Evolutionary conservation across 2,888 invertebrate genomes (phyloP), one percentile per base, ranked within the genome.

Genomic region (Alviniconcha strummeri): DNA sequence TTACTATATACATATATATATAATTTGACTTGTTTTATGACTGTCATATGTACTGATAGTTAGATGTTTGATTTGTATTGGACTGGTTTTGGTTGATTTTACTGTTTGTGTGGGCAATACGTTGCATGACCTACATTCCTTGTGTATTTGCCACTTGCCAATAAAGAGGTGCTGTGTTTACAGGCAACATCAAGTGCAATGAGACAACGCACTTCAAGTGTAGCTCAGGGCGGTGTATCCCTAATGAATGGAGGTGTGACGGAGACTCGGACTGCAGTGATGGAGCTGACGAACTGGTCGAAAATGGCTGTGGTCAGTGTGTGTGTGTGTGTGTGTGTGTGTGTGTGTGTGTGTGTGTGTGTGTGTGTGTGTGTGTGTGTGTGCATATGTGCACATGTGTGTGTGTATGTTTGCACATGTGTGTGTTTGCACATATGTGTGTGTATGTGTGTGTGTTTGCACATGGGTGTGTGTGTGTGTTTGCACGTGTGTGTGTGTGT

Each of bases 191-290:
- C 36, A 76, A 60, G 60, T 82, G 82, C 19, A 67, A 82, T 54
- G 57, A 17, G 15, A 75, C 72, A 2, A 75, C 82, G 4, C 74
- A 82, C 74, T 82, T 82, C 67, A 36, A 76, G 64, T 82, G 82
- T 19, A 64, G 55, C 54, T 82, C 82, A 52, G 82, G 82, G 60
- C 78, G 78, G 2, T 91, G 91, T 84, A 90, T 93, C 75, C 90
- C 91, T 11, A 84, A 82, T 54, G 84, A 85, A 9, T 90, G 90
- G 88, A 17, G 83, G n/a, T 93, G 92, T 89, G 91, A 92, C 56
- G 89, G 90, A 0, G 90, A 91, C 60, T 85, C 89, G 11, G 92
- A 93, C 85, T 93, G 93, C 84, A 85, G 87, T 8, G 92, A 91
- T 81, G 88, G 89, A 13, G 89, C 90, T 8, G 92, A 93, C 82